Percentiles rank a stretch among this genome's conserved stretches.
These are phyloP conservation scores for Diloba caeruleocephala DNA, from an alignment of 2,888 invertebrate species.

Conservation along the genomic window DNA sequence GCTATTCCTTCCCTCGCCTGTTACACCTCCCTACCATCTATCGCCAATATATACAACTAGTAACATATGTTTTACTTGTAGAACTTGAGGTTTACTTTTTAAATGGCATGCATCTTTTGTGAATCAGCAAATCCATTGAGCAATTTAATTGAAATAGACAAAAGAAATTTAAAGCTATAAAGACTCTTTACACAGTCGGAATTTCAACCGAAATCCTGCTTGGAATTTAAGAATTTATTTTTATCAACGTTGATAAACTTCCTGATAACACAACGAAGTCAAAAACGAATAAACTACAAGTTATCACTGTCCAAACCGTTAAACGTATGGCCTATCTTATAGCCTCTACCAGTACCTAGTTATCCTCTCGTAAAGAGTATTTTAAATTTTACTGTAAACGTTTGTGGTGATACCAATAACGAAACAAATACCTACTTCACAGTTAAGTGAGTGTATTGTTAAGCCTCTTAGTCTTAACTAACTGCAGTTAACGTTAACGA, in stretches of 20 bases:
- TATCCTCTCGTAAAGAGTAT: no score
- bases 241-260: conserved; percentile 43
- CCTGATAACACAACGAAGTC: conserved; percentile 31
- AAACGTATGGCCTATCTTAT: conserved; percentile 36
- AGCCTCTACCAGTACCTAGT: no score
- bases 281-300: conserved; percentile 19
- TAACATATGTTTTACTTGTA: conserved; percentile 3
- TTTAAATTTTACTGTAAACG: conserved; percentile 37
- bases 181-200: background rate
- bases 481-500: conserved; percentile 79
- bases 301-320: conserved; percentile 40
- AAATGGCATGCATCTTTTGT: no score
- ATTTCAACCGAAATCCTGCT: conserved; percentile 1
- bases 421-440: conserved; percentile 71
- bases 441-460: conserved; percentile 73
- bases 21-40: conserved; percentile 45
- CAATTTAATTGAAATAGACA: background rate
- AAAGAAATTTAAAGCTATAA: background rate
- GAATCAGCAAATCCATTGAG: background rate
- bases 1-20: no score
- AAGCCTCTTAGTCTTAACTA: conserved; percentile 69
- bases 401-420: conserved; percentile 57
- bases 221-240: conserved; percentile 7
- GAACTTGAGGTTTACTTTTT: no score
- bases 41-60: background rate